Base-by-base conservation (phyloP, 2,113 vertebrate species). In the Caretta caretta region DNA sequence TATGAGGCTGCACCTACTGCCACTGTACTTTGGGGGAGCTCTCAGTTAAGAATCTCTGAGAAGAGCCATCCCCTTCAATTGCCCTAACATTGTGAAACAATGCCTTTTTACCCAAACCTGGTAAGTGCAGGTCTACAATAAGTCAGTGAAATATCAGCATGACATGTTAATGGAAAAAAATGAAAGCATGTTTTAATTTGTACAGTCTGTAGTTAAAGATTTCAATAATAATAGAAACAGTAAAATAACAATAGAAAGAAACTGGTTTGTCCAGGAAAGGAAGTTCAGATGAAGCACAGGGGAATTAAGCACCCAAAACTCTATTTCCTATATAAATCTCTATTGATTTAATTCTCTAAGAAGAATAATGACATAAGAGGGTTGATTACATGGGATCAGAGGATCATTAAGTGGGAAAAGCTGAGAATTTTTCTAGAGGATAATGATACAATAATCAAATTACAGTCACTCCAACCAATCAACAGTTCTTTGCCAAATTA, bases 371-470 rank as follows among this genome's bases (percentile, higher is more conserved):
- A 89, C 31, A 97, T 59, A 92, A 93, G 49, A 1, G 90, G 22
- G n/a, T 92, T 95, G 84, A 88, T 83, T 49, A 93, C 94, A 48
- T 31, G 84, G 87, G 89, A 93, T 78, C 62, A 90, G 9, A 27
- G 16, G 69, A n/a, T 76, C 88, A 93, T 65, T 92, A 93, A 48
- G 16, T 65, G 38, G 31, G 25, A 69, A 93, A 48, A 88, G 46
- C 90, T 83, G 56, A 83, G 56, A 88, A 42, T 87, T 96, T 82
- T 87, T 78, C n/a, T 48, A 79, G 86, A 88, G 88, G 59, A 56
- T 92, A 96, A 91, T 89, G 65, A 85, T 86, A 80, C 83, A 86
- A 72, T 46, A 53, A 96, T 85, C 85, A 92, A 80, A 42, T 48
- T 93, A 75, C 83, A 93, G 85, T 75, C 89, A 86, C 80, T 93